Evolutionary conservation across 2,797 vertebrate species (phyloP), one percentile per base, ranked within the genome.

Genomic region (Clarias pachynema): DNA sequence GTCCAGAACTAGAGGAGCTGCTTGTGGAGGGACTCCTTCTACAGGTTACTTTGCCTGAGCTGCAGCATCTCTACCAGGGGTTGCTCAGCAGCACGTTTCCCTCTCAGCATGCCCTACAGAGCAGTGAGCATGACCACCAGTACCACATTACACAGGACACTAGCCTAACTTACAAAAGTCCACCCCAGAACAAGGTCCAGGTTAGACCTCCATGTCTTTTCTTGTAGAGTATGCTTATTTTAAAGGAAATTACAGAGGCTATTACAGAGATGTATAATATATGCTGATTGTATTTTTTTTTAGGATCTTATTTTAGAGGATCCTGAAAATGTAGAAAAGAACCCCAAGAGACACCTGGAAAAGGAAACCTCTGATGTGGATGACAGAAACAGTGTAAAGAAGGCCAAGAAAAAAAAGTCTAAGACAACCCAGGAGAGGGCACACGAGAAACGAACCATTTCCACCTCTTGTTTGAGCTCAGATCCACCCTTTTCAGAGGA

Each of bases 1-100:
- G 94, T 87, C 87, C 94, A 0, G 97, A 98, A 87, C 93, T 99
- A 93, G 97, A 97, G 59, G 97, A 99, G 91, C 89, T 99, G 90
- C 94, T 99, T 95, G 97, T 99, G 93, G 98, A 99, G 92, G 98
- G 97, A 37, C 97, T 99, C 89, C 95, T 99, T 90, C 96, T 99
- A 57, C 98, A 99, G 93, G 98, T 99, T 75, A 97, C 97, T 26
- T 93, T 99, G 89, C 98, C 98, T 0, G 98, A 99, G 93, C 96
- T 97, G 0, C 97, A 99, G 93, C 96, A 98, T 91, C 94, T 99
- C 82, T 98, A 99, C 91, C 95, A 95, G 91, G 96, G 95, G 70
- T 90, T 99, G 81, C 94, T 97, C 89, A 94, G 94, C 4, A 96
- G 96, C 89, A 95, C 96, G 84, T 94, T 90, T 40, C 92, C 96